Base-by-base conservation (phyloP, 2,888 invertebrate species). In the Lasius platythorax region DNA sequence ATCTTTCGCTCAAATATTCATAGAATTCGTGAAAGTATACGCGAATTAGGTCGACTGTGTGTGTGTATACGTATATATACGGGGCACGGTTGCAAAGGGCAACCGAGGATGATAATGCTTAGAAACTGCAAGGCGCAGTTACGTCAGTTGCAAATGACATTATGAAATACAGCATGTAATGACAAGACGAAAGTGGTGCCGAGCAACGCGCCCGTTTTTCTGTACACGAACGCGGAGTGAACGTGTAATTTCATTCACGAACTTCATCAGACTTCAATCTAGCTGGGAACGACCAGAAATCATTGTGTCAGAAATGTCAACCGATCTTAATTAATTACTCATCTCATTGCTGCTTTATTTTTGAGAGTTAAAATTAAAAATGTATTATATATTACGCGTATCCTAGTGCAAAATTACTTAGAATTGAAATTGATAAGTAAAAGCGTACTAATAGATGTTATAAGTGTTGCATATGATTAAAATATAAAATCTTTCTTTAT, bases 81-180 rank as follows among this genome's bases (percentile, higher is more conserved):
- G 81, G 67, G 85, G 87, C 82, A 87, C 89, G 89, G 88, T 89
- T 88, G 91, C 89, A 93, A 92, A 92, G 93, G 92, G 93, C 93
- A 92, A 91, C 81, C 70, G 89, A 90, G 88, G 92, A 92, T 90
- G 92, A 92, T 92, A 92, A 90, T 91, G 87, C 88, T 89, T 90
- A 87, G 91, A 90, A 85, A 88, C 90, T 86, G 88, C 91, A 91
- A 88, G 86, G 87, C 88, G 86, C 89, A 82, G 89, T 94, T 94
- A 93, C 93, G 87, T 94, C 94, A 93, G 91, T 88, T 84, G 90
- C 85, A 92, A 94, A 93, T 92, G 92, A 93, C 91, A 93, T 94
- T 94, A 93, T 93, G 94, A 94, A 94, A 94, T 92, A 89, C 91
- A 84, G 82, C 90, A 91, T 61, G 79, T 93, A 92, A 92, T 92